Evolutionary conservation across 92 coral and sea anemone species (phyloP).

Genomic region (Siderastrea radians): DNA sequence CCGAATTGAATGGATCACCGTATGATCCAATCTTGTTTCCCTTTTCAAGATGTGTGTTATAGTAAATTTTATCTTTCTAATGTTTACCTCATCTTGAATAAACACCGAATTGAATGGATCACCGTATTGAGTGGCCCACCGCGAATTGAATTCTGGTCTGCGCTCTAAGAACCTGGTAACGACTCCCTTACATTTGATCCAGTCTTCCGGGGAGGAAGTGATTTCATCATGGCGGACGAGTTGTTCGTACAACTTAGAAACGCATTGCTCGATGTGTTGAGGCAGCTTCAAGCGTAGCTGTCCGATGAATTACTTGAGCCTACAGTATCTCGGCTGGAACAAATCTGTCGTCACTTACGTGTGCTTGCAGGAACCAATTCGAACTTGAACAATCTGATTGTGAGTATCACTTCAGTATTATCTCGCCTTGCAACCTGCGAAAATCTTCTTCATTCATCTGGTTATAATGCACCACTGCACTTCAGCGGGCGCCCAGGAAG

Average conservation of each 20-base stretch:
- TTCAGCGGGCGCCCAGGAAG: conserved; percentile 70
- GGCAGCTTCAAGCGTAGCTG: conserved; percentile 28
- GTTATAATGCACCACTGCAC: conserved; percentile 42
- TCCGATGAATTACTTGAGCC: conserved; percentile 43
- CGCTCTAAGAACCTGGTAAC: conserved; percentile 16
- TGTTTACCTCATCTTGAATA: no score
- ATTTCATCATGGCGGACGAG: conserved; percentile 44
- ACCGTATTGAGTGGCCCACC: conserved; percentile 29
- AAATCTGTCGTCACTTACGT: conserved; percentile 26
- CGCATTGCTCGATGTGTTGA: conserved; percentile 42
- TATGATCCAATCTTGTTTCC: no score
- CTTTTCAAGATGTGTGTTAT: no score
- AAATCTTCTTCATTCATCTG: no score
- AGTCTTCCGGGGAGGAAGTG: conserved; percentile 35
- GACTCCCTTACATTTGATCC: conserved; percentile 32
- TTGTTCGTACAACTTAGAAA: conserved; percentile 29
- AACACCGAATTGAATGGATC: conserved; percentile 38
- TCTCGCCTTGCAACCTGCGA: no score
- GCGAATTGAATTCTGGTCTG: conserved; percentile 50
- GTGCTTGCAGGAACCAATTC: conserved; percentile 47
- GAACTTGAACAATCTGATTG: conserved; percentile 34
- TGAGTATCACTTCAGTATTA: conserved; percentile 13
- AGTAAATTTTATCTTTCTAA: no score
- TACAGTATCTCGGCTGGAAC: conserved; percentile 41
- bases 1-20: conserved; percentile 9